Conservation (phyloP, 2,113 vertebrate genomes). For the Pavo muticus region DNA sequence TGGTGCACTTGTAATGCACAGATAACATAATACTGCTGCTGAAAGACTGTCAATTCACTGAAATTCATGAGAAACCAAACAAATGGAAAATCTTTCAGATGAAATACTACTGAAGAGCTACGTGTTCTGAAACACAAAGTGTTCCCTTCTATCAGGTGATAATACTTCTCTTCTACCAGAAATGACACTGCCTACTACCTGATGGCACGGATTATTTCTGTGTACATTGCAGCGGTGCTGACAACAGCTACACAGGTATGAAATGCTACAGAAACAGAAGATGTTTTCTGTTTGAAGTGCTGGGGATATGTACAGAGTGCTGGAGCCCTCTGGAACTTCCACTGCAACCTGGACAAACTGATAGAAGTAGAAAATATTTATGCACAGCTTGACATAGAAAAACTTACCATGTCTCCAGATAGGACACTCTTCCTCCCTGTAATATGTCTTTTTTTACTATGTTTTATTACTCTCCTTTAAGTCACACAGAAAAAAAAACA, state of each 20-base stretch:
- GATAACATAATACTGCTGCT: neutral
- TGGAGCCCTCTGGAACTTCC: neutral
- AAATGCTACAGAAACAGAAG: neutral
- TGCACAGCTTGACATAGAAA: neutral
- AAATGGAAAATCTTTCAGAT: neutral
- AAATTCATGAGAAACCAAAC: neutral
- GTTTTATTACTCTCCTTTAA: neutral
- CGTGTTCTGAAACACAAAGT: neutral
- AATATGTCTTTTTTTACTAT: neutral
- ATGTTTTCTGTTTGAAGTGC: neutral
- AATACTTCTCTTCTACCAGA: neutral
- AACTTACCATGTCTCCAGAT: neutral
- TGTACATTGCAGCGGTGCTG: neutral
- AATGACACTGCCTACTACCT: neutral
- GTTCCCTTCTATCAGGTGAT: neutral
- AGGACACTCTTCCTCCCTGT: neutral
- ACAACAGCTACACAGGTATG: neutral
- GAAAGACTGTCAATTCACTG: neutral
- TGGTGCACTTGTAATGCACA: neutral
- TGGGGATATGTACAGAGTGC: rapidly evolving
- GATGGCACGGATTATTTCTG: neutral
- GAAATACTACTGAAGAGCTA: neutral
- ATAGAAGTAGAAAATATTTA: neutral
- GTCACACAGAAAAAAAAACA: neutral
- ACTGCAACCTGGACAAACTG: neutral